These are phyloP conservation scores for Pasiphila rectangulata DNA, from an alignment of 2,888 invertebrate genomes.

Conservation along the genomic window DNA sequence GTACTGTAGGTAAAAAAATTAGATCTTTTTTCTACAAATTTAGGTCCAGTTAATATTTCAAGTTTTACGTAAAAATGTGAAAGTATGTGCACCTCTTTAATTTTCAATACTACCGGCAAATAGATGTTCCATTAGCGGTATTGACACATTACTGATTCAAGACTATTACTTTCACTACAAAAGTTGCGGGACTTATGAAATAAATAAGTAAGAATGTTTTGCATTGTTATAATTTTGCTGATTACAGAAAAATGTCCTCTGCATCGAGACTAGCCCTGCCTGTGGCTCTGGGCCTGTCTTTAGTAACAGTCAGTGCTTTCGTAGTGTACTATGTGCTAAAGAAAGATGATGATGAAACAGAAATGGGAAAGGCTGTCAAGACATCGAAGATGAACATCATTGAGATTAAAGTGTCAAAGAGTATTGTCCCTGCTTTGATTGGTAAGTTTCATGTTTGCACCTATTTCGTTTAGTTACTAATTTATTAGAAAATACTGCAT, in stretches of 20 bases:
- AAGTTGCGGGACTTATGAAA: too few relatives aligned
- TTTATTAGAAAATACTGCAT: background rate
- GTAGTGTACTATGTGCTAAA: slow-evolving; percentile 85
- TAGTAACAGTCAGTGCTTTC: slow-evolving; percentile 85
- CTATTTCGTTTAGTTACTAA: background rate
- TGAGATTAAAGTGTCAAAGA: slow-evolving; percentile 82
- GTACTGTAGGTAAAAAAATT: too few relatives aligned
- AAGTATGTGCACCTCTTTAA: too few relatives aligned
- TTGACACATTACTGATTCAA: background rate
- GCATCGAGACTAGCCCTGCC: slow-evolving; percentile 72
- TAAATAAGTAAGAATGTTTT: too few relatives aligned
- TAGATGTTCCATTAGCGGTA: background rate
- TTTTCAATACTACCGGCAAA: too few relatives aligned
- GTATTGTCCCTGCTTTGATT: slow-evolving; percentile 84
- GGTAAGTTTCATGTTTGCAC: slow-evolving; percentile 55
- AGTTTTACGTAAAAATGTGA: too few relatives aligned
- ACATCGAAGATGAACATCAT: slow-evolving; percentile 65
- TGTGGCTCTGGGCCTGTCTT: slow-evolving; percentile 83
- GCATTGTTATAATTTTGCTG: too few relatives aligned
- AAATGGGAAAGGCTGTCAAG: slow-evolving; percentile 50
- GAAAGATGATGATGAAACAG: slow-evolving; percentile 80
- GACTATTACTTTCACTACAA: too few relatives aligned
- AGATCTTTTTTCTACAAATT: too few relatives aligned
- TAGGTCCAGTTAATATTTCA: too few relatives aligned
- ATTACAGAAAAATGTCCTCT: slow-evolving; percentile 56